Base-by-base conservation (phyloP, 2,888 invertebrate genomes). In the Patella depressa region DNA sequence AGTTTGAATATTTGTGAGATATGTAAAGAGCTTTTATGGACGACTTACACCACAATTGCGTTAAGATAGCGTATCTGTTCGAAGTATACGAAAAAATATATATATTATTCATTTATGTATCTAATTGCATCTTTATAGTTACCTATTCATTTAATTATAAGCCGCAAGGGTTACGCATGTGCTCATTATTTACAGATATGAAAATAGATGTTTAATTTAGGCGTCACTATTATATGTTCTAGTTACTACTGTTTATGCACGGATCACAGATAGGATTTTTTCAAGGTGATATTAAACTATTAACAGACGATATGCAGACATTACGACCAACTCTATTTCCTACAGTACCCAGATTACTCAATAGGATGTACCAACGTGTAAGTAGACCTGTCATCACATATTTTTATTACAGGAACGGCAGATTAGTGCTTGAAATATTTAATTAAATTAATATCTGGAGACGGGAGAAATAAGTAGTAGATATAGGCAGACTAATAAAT, bases 201-300 rank as follows among this genome's bases (percentile, higher is more conserved):
- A 9, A 45, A 45, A 45, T 45, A 45, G 45, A 45, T 45, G 1
- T 45, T 45, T 9, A 45, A 45, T 45, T 45, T 9, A 0, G 7
- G 9, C 9, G 7, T 45, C 1, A 45, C 45, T 45, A 45, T 45
- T 45, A 45, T 45, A 45, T 45, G 14, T 65, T 65, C 14, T 78
- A 87, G 85, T 81, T 85, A n/a, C 73, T 87, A 54, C 70, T 85
- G 95, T 87, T 94, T 96, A 92, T 97, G 96, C 92, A 95, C 96
- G 94, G 96, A 95, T 84, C 81, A 15, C 80, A 80, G n/a, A 84
- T 91, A 57, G 91, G 90, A 5, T 91, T 90, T 79, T 91, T 84
- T 77, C 84, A 86, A 59, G 91, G 91, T 15, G 89, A 91, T 79
- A 85, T 91, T 17, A 85, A 84, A 24, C 78, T 84, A 45, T 81